Base-by-base conservation (phyloP, 2,113 vertebrate genomes). In the Caloenas nicobarica region DNA sequence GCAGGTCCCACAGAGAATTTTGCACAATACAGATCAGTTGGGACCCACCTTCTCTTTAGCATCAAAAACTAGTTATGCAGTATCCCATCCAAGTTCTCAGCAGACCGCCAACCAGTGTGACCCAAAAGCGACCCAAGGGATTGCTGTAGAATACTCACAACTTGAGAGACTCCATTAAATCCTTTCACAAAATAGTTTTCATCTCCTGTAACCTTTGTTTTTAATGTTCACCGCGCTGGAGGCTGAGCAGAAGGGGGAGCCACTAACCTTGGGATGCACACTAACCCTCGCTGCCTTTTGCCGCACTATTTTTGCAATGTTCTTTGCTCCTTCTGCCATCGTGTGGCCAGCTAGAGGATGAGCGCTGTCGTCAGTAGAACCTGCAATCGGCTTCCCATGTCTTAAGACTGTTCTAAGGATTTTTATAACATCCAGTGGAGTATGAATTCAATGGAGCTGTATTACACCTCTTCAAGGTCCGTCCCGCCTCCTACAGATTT, bases 241-340 rank as follows among this genome's bases (percentile, higher is more conserved):
- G 33, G 24, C 14, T 44, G 42, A 9, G 22, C 61, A 26, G 54
- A 58, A 58, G 22, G 4, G 0, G n/a, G 9, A 34, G 7, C 31
- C 42, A 3, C 33, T 6, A 29, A 5, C 34, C 42, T 11, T 2
- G 16, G 31, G 31, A 19, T 46, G 9, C 0, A 0, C 0, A 0
- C 8, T 4, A 6, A 31, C 16, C 11, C 61, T 38, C 38, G 9
- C 38, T 38, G 38, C 38, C 38, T 38, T n/a, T n/a, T n/a, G n/a
- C n/a, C n/a, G n/a, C n/a, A n/a, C n/a, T n/a, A n/a, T 33, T 58
- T 73, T 28, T 17, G 5, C 50, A 5, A 0, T 3, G 46, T 62
- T 85, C 66, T 87, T 93, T 84, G 96, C 90, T 72, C 42, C 91
- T 91, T 72, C 95, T 88, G 96, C 95, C 96, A 96, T 60, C 95